Conservation (phyloP, 2,888 invertebrate species). For the Epistrophella euchroma region DNA sequence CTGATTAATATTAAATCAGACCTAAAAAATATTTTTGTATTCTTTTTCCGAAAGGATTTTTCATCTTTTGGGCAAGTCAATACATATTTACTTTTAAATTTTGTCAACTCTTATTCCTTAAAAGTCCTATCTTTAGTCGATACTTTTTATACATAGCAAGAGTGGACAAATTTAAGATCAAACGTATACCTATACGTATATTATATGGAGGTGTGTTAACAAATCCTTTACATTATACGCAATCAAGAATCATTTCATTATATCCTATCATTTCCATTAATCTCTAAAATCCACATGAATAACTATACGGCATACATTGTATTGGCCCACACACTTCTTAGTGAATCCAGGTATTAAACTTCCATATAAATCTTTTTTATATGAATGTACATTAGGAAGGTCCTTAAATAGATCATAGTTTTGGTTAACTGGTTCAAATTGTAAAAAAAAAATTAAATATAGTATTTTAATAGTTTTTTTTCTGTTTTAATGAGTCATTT, state of each 20-base stretch:
- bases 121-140: too few relatives aligned
- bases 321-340: conserved; percentile 35
- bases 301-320: conserved; percentile 25
- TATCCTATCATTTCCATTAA: conserved; percentile 38
- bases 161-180: conserved; percentile 2
- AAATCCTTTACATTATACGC: conserved; percentile 34
- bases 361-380: conserved; percentile 27
- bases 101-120: not conserved
- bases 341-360: conserved; percentile 27
- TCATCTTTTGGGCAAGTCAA: too few relatives aligned
- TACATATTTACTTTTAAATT: too few relatives aligned
- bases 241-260: conserved; percentile 25
- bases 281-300: conserved; percentile 39
- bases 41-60: too few relatives aligned
- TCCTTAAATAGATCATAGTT: too few relatives aligned
- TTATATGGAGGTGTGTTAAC: not conserved
- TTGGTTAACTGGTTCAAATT: too few relatives aligned
- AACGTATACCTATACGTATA: not conserved
- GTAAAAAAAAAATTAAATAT: too few relatives aligned
- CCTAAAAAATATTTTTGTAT: too few relatives aligned
- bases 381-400: not conserved
- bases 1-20: too few relatives aligned
- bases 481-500: too few relatives aligned
- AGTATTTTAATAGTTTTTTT: too few relatives aligned
- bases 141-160: conserved; percentile 1